Evolutionary conservation across 1,140 invertebrate species (phyloP).

Genomic region (Ceratosolen fusciceps): DNA sequence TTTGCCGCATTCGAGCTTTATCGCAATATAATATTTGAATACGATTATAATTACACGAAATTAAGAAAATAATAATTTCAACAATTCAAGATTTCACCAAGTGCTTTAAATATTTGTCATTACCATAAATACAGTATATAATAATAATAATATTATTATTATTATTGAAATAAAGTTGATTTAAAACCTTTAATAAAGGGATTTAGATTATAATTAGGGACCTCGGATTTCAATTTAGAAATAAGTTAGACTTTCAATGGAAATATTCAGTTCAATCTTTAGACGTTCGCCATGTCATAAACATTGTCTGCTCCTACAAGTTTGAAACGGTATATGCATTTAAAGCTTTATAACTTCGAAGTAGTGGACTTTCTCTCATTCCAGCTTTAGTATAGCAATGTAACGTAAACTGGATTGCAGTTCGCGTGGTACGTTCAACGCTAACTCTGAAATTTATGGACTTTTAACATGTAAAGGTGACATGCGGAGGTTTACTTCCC

Average conservation of each 20-base stretch:
- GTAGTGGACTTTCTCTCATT: neutral
- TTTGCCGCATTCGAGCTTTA: too few species aligned
- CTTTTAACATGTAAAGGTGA: conserved; percentile 8
- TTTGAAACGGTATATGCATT: neutral
- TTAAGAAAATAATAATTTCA: too few species aligned
- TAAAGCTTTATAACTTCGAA: neutral
- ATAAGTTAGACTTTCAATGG: neutral
- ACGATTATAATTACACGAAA: too few species aligned
- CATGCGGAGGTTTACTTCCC: neutral
- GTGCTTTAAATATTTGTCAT: too few species aligned
- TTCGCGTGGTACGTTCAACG: neutral
- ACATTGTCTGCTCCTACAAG: neutral
- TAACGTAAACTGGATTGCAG: neutral
- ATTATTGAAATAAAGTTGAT: too few species aligned
- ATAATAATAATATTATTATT: too few species aligned
- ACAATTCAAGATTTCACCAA: too few species aligned
- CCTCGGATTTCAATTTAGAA: too few species aligned
- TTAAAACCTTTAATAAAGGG: too few species aligned
- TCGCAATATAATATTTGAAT: too few species aligned
- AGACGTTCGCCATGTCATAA: neutral
- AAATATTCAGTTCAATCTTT: conserved; percentile 9
- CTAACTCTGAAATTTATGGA: conserved; percentile 4
- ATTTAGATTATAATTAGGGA: too few species aligned
- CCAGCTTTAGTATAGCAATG: neutral
- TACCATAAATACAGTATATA: too few species aligned